A percentile compares a stretch with the other conserved stretches of the same genome.
Conservation (phyloP, 2,888 invertebrate species). For the Cybosia mesomella region DNA sequence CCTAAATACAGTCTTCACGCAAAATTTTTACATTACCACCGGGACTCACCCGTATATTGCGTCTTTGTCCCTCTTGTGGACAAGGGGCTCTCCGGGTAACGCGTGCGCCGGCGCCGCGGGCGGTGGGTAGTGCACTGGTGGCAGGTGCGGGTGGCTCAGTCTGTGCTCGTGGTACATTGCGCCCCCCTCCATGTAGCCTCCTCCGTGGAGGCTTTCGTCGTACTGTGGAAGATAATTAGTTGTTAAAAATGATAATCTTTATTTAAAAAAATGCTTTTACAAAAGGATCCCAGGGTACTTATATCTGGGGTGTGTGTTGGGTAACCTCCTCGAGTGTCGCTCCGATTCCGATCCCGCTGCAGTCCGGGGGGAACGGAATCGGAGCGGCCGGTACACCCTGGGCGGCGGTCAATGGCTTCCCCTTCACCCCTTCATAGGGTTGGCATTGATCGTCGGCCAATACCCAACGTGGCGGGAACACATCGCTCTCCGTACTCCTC, state of each 20-base stretch:
- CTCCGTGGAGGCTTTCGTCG: constrained; percentile 96
- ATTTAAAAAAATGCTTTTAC: too few relatives aligned
- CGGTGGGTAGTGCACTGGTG: constrained; percentile 92
- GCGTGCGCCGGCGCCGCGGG: constrained; percentile 96
- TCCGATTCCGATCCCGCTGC: too few relatives aligned
- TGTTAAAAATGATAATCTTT: background rate
- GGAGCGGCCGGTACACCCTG: too few relatives aligned
- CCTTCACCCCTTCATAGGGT: too few relatives aligned
- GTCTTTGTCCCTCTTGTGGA: constrained; percentile 99
- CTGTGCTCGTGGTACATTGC: constrained; percentile 93
- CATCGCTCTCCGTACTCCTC: too few relatives aligned
- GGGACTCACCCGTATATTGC: constrained; percentile 98
- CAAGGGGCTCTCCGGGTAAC: constrained; percentile 94
- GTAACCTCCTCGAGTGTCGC: too few relatives aligned
- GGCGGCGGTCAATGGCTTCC: too few relatives aligned
- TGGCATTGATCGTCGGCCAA: too few relatives aligned
- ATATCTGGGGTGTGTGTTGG: too few relatives aligned
- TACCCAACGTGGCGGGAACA: too few relatives aligned
- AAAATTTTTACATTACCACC: constrained; percentile 70
- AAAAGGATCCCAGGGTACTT: too few relatives aligned
- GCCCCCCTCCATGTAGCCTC: constrained; percentile 94
- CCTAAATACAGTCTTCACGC: background rate
- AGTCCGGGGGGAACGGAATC: too few relatives aligned
- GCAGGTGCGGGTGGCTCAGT: constrained; percentile 92
- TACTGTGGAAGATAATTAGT: constrained; percentile 88